phyloP scores from a whole-genome alignment of 2,797 vertebrate genomes.

The Lophius americanus region DNA sequence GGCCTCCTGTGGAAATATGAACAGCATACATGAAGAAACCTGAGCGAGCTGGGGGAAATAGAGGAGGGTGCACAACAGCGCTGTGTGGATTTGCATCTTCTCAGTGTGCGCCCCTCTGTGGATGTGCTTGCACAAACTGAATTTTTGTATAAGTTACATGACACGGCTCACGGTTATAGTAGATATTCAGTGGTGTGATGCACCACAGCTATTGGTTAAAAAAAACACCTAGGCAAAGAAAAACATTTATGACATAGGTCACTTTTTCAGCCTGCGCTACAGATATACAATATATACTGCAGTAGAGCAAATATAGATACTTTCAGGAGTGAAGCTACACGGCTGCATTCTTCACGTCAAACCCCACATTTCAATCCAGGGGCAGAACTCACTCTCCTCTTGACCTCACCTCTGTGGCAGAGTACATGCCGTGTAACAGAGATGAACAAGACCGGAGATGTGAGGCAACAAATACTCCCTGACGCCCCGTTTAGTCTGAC shows the following conservation, averaged over 20 bases:
- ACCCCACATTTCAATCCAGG: conserved; percentile 35
- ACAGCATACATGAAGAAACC: conserved; percentile 69
- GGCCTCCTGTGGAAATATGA: conserved; percentile 76
- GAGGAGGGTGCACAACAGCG: conserved; percentile 8
- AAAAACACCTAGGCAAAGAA: conserved; percentile 24
- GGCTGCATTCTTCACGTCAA: conserved; percentile 28
- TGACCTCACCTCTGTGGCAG: conserved; percentile 33
- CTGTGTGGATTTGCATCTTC: conserved; percentile 9
- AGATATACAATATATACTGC: conserved; percentile 29
- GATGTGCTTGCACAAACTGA: neutral
- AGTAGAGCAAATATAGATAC: conserved; percentile 37
- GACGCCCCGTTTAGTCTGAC: conserved; percentile 35
- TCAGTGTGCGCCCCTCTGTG: conserved; percentile 18
- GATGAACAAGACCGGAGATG: conserved; percentile 36
- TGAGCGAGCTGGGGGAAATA: conserved; percentile 46
- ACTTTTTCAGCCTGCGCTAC: conserved; percentile 34
- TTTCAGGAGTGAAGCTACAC: conserved; percentile 33
- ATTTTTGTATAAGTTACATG: conserved; percentile 3
- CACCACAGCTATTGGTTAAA: conserved; percentile 31
- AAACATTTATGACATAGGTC: conserved; percentile 27
- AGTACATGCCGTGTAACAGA: conserved; percentile 28
- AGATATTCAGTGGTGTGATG: conserved; percentile 16
- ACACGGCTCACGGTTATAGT: conserved; percentile 19
- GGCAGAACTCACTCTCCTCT: conserved; percentile 7
- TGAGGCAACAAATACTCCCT: conserved; percentile 28